These are phyloP conservation scores for Sternotherus odoratus DNA, from an alignment of 2,797 vertebrate species.

Conservation along the genomic window DNA sequence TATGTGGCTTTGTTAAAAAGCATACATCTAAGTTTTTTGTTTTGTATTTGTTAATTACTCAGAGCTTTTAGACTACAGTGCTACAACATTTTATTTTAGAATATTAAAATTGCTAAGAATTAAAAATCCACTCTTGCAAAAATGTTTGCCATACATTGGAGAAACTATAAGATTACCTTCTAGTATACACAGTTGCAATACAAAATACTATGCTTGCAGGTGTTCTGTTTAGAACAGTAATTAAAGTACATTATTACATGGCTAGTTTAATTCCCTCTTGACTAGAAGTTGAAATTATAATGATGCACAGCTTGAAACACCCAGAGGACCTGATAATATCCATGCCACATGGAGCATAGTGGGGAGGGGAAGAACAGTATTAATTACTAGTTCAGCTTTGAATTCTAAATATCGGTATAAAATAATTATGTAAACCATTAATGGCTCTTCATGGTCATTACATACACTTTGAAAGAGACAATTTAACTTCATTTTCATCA, in stretches of 20 bases:
- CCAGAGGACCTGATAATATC: conserved; percentile 67
- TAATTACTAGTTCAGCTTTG: conserved; percentile 68
- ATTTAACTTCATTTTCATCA: conserved; percentile 54
- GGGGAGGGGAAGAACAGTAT: conserved; percentile 57
- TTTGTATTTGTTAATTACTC: background rate
- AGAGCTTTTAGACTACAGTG: background rate
- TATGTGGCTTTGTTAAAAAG: background rate
- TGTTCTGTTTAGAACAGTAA: conserved; percentile 83
- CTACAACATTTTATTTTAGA: background rate
- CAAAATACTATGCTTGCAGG: conserved; percentile 81
- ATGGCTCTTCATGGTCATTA: conserved; percentile 51
- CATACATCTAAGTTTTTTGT: background rate
- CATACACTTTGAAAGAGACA: conserved; percentile 56
- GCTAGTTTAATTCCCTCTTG: conserved; percentile 88
- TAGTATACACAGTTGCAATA: conserved; percentile 52
- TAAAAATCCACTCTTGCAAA: background rate
- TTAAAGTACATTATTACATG: conserved; percentile 87
- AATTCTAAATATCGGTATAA: conserved; percentile 71
- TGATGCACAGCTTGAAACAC: conserved; percentile 79
- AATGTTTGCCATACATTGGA: background rate
- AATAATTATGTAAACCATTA: conserved; percentile 43
- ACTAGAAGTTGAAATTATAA: conserved; percentile 89
- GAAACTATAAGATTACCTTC: background rate
- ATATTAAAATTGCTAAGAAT: background rate
- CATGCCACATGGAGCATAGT: background rate